Percentiles rank a stretch among this genome's conserved stretches.
These are phyloP conservation scores for Hyperoplus immaculatus DNA, from an alignment of 2,797 vertebrate genomes.

Conservation along the genomic window DNA sequence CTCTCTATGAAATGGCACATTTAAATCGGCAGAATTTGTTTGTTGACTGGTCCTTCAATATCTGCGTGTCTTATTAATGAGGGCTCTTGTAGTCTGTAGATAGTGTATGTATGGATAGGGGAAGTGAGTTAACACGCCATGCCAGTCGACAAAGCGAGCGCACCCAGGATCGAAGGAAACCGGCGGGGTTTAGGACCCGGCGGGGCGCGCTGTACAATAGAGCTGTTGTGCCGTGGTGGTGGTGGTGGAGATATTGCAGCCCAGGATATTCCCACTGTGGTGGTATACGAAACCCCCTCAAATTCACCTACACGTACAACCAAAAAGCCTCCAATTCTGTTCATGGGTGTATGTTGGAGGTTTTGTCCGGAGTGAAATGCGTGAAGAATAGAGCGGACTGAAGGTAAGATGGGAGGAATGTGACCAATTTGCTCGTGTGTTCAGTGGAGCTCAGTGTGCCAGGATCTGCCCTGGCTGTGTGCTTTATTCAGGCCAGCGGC, in stretches of 20 bases:
- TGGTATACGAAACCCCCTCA: slow-evolving; percentile 52
- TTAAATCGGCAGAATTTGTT: slow-evolving; percentile 27
- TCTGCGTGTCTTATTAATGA: background rate
- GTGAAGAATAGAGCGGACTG: slow-evolving; percentile 43
- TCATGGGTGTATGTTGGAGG: background rate
- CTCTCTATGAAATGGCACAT: slow-evolving; percentile 31
- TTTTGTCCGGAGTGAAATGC: background rate
- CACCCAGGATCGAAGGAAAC: slow-evolving; percentile 65
- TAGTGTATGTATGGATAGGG: background rate
- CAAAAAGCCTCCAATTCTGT: background rate
- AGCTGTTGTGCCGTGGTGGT: slow-evolving; percentile 88
- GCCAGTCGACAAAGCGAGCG: slow-evolving; percentile 60
- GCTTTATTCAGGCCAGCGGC: slow-evolving; percentile 70
- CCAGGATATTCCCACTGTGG: slow-evolving; percentile 77
- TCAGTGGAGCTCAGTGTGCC: slow-evolving; percentile 68
- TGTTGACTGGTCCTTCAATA: background rate
- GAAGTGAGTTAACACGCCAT: background rate
- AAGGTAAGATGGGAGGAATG: slow-evolving; percentile 80
- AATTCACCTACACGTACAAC: background rate
- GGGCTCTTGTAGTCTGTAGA: background rate
- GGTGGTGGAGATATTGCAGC: slow-evolving; percentile 74
- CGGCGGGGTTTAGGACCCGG: slow-evolving; percentile 91
- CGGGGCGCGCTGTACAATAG: slow-evolving; percentile 93
- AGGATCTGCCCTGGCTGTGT: slow-evolving; percentile 70
- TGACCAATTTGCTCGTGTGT: slow-evolving; percentile 82